These are phyloP conservation scores for cattle (Bos taurus) DNA, from an alignment of 2,113 vertebrate species.

Conservation along the genomic window ARS-UCD2.0 NC_037328.1:144338501-144339000, in stretches of 20 bases:
- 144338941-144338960: not conserved
- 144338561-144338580: not conserved
- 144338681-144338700: not conserved
- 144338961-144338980: not conserved
- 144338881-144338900: not conserved
- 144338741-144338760: not conserved
- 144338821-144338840: not conserved
- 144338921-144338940: not conserved
- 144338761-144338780: fast-evolving
- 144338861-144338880: no score
- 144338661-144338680: not conserved
- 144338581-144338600: fast-evolving
- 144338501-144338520: not conserved
- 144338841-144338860: not conserved
- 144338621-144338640: not conserved
- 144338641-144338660: not conserved
- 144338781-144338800: not conserved
- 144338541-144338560: not conserved
- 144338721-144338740: not conserved
- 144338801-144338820: not conserved
- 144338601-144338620: not conserved
- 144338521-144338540: not conserved
- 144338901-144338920: not conserved
- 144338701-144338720: not conserved
- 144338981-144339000: fast-evolving